Base-by-base conservation (phyloP, 2,797 vertebrate species). In the Paguma larvata region DNA sequence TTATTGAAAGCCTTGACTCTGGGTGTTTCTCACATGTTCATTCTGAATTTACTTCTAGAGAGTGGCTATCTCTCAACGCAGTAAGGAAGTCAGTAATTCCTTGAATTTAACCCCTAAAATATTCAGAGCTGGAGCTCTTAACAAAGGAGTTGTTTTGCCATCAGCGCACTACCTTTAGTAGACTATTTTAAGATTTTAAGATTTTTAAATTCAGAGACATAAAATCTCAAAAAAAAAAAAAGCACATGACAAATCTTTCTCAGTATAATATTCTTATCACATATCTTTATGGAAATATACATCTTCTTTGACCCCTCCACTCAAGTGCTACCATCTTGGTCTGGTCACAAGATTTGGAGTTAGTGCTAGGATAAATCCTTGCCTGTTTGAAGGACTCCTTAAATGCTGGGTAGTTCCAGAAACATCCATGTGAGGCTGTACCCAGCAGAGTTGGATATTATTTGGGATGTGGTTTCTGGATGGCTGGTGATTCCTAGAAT, bases 1-100 rank as follows among this genome's bases (percentile, higher is more conserved):
- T 85, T 82, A 83, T 79, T 91, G 85, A 84, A 94, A 97, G 15
- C 46, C 84, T 95, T 94, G 70, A 72, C 65, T 77, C 65, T 70
- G 88, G 38, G 32, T 80, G 56, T 96, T 89, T 96, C 85, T 95
- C 21, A 94, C 9, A 25, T 27, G 5, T 44, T 93, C 15, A 25
- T 12, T 46, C 48, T 89, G 87, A 96, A 86, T 89, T 96, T 86
- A 83, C 41, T 93, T 97, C 34, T 68, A 15, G 25, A 7, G 32
- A 59, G 63, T 56, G 63, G 10, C 59, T 27, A 5, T 91, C 75
- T 93, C 91, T 82, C 21, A 62, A 96, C 70, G 21, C 77, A 94
- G 48, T 79, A 83, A 89, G 27, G 27, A 73, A 72, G 41, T 72
- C 59, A 77, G n/a, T 51, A 38, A 41, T 68, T 78, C 62, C 59